phyloP scores from a whole-genome alignment of 2,113 vertebrate species.

The Tringa solitaria region DNA sequence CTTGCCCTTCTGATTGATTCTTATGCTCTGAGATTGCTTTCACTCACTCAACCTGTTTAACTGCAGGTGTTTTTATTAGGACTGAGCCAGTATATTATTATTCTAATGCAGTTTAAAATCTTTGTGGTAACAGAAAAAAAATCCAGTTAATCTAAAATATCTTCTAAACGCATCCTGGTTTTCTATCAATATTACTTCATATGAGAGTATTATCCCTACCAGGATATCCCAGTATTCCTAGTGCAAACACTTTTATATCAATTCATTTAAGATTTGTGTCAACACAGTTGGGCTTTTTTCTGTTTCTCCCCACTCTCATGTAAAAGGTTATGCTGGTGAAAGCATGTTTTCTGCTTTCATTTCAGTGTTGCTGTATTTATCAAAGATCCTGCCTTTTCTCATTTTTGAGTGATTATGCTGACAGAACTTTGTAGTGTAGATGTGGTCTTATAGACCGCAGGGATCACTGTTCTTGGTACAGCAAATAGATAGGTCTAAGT shows the following conservation, averaged over 20 bases:
- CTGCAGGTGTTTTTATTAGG: background rate
- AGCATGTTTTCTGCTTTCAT: background rate
- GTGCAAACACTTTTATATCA: background rate
- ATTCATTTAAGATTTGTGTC: background rate
- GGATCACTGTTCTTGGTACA: background rate
- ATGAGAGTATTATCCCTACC: background rate
- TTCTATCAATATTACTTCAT: background rate
- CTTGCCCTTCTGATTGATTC: background rate
- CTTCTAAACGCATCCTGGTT: fast-evolving
- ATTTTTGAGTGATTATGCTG: background rate
- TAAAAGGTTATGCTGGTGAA: background rate
- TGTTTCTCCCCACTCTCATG: background rate
- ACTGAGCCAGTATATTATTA: background rate
- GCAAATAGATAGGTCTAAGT: background rate
- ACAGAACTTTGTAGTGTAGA: background rate
- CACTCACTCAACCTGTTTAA: background rate
- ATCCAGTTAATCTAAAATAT: background rate
- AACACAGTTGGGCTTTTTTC: background rate
- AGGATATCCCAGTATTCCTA: background rate
- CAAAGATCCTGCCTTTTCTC: background rate
- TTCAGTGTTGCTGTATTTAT: background rate
- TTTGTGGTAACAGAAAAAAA: background rate
- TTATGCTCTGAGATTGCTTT: background rate
- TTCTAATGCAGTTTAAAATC: background rate
- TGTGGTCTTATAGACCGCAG: background rate